Evolutionary conservation across 1,140 invertebrate genomes (phyloP).

Genomic region (Lepidurus apus): DNA sequence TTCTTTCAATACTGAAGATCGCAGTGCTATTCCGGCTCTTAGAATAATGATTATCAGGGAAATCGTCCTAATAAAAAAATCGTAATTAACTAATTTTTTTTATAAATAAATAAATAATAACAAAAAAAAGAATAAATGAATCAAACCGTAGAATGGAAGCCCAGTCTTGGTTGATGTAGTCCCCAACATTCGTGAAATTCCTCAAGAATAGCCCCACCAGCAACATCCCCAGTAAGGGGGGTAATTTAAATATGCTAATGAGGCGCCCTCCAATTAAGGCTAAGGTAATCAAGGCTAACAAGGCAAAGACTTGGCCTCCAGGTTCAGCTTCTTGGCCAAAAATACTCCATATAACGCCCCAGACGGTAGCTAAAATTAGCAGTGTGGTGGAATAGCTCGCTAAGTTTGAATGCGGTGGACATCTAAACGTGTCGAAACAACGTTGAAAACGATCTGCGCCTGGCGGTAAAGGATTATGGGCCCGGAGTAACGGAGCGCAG

Average conservation of each 20-base stretch:
- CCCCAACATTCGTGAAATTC: conserved; percentile 65
- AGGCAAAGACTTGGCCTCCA: conserved; percentile 70
- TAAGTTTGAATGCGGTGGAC: conserved; percentile 16
- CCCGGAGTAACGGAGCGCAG: background rate
- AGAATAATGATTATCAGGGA: conserved; percentile 87
- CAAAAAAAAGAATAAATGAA: background rate
- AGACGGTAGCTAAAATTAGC: conserved; percentile 45
- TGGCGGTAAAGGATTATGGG: conserved; percentile 24
- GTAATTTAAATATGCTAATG: conserved; percentile 66
- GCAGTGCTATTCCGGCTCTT: conserved; percentile 85
- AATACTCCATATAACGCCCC: conserved; percentile 66
- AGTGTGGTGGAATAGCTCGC: background rate
- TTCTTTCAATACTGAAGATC: conserved; percentile 73
- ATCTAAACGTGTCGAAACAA: background rate
- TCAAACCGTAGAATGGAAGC: conserved; percentile 66
- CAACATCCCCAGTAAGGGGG: conserved; percentile 80
- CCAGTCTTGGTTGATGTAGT: conserved; percentile 53
- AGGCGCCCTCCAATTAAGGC: conserved; percentile 76
- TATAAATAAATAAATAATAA: conserved; percentile 11
- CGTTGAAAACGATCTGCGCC: background rate
- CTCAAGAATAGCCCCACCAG: conserved; percentile 70
- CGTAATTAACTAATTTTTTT: conserved; percentile 23
- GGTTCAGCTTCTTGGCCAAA: conserved; percentile 66
- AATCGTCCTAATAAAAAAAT: conserved; percentile 61
- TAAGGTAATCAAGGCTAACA: conserved; percentile 59